A percentile compares a stretch with the other conserved stretches of the same genome.
Conservation (phyloP, 2,888 invertebrate genomes). For the Nymphalis urticae region DNA sequence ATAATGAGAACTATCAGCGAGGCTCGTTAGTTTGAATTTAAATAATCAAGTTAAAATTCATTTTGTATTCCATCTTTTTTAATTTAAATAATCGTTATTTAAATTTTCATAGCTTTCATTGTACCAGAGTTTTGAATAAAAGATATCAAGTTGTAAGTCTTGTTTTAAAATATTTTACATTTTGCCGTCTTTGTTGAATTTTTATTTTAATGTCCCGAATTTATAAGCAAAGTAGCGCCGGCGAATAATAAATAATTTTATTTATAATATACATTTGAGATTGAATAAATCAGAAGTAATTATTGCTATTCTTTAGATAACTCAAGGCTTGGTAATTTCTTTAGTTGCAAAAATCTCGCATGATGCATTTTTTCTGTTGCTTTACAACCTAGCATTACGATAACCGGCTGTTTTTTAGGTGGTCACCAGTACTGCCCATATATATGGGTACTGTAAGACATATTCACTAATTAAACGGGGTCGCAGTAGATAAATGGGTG, state of each 20-base stretch:
- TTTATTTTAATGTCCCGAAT: constrained; percentile 4
- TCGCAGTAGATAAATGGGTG: too few relatives aligned
- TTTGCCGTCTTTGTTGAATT: constrained; percentile 6
- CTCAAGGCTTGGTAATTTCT: too few relatives aligned
- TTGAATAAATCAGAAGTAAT: not conserved
- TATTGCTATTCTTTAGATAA: too few relatives aligned
- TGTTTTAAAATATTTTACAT: constrained; percentile 16
- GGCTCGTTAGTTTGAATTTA: constrained; percentile 25
- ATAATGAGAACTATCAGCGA: constrained; percentile 1
- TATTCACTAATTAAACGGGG: too few relatives aligned
- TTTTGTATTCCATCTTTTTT: constrained; percentile 27
- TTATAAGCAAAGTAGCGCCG: not conserved
- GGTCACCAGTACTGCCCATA: too few relatives aligned
- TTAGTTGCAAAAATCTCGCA: too few relatives aligned
- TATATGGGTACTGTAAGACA: too few relatives aligned
- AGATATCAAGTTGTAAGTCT: constrained; percentile 17
- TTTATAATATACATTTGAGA: not conserved
- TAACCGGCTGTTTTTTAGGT: too few relatives aligned
- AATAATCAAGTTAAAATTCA: constrained; percentile 30
- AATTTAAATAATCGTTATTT: constrained; percentile 30
- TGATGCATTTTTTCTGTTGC: too few relatives aligned
- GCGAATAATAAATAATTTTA: constrained; percentile 4
- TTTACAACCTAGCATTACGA: too few relatives aligned
- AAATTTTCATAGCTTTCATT: constrained; percentile 27
- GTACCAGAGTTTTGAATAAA: constrained; percentile 32